Evolutionary conservation across 2,888 invertebrate genomes (phyloP).

Genomic region (Fragum sueziense): DNA sequence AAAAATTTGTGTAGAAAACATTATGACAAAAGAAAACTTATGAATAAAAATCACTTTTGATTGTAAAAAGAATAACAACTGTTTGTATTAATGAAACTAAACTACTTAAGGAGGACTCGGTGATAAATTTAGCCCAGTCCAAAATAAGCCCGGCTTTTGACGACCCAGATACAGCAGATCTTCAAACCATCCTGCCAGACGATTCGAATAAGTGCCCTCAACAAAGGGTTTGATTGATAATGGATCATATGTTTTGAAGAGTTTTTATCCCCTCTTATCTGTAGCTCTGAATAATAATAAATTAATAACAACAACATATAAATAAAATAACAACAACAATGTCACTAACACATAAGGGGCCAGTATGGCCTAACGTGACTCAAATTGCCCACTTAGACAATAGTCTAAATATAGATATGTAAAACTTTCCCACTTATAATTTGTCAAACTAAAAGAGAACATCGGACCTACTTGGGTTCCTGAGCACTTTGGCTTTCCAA

Average conservation of each 20-base stretch:
- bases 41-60: neutral
- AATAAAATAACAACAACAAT: neutral
- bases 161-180: neutral
- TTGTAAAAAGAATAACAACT: neutral
- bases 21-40: too few species aligned
- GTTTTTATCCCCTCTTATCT: neutral
- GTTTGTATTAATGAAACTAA: neutral
- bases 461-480: neutral
- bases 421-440: neutral
- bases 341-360: neutral
- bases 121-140: neutral
- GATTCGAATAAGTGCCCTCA: neutral
- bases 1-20: neutral
- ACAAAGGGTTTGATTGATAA: neutral
- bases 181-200: neutral
- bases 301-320: neutral
- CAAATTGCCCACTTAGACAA: slow-evolving; percentile 7
- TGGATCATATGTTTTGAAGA: neutral
- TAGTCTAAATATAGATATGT: neutral
- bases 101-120: neutral
- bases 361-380: slow-evolving; percentile 18
- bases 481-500: neutral
- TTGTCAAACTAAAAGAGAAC: slow-evolving; percentile 1
- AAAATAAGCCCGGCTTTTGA: neutral
- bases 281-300: neutral